These are phyloP conservation scores for Anaspis maculata DNA, from an alignment of 2,888 invertebrate species.

Conservation along the genomic window DNA sequence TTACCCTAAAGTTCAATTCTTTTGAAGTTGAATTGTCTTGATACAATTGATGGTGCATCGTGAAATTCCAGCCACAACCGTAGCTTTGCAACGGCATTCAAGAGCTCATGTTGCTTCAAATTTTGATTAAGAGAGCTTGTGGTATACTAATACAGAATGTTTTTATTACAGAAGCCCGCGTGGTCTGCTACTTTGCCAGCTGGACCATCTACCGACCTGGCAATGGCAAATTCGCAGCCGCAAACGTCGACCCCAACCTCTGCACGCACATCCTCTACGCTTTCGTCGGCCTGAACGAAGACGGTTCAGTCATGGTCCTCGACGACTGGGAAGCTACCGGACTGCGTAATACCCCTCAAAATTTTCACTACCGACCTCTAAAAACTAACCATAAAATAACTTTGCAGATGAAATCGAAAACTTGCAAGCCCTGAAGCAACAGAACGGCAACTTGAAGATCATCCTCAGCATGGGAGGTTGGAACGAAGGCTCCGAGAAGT, in stretches of 20 bases:
- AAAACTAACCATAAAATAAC: no score
- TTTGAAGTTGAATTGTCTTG: no score
- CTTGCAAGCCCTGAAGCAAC: conserved; percentile 48
- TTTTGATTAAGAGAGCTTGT: no score
- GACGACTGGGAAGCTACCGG: conserved; percentile 36
- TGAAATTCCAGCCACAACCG: no score
- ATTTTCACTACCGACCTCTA: neutral
- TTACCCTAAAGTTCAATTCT: no score
- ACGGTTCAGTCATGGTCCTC: conserved; percentile 48
- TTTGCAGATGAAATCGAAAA: conserved; percentile 1
- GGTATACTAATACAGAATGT: no score
- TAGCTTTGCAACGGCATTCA: no score
- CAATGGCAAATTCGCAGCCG: conserved; percentile 56
- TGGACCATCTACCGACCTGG: conserved; percentile 38
- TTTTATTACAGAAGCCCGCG: no score
- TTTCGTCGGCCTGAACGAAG: conserved; percentile 56
- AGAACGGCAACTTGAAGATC: conserved; percentile 48
- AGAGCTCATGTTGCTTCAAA: no score
- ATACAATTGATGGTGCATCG: no score
- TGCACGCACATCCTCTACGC: conserved; percentile 71
- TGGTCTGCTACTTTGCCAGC: conserved; percentile 5
- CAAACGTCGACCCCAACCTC: conserved; percentile 55
- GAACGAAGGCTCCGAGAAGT: conserved; percentile 49
- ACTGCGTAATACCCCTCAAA: neutral
- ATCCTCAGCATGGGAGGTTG: conserved; percentile 60